phyloP scores from a whole-genome alignment of 2,797 vertebrate species.

The Alcedo atthis region DNA sequence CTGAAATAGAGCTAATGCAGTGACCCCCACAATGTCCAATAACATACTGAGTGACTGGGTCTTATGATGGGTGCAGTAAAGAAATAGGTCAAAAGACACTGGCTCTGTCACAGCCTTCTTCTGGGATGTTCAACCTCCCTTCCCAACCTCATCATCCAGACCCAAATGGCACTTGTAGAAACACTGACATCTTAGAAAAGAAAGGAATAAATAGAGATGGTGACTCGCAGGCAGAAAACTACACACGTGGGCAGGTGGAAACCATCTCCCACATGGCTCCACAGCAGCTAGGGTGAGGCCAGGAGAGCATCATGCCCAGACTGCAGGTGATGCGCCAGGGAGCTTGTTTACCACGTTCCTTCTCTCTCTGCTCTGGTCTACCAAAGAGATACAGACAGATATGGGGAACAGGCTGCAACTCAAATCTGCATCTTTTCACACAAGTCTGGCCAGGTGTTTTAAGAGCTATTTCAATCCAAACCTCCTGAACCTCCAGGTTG shows the following conservation, averaged over 20 bases:
- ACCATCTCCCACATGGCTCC: neutral
- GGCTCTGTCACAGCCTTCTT: neutral
- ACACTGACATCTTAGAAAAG: neutral
- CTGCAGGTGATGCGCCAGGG: neutral
- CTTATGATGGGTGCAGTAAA: neutral
- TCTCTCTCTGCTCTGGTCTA: neutral
- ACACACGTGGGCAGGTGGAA: neutral
- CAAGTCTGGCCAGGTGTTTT: neutral
- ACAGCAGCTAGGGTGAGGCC: neutral
- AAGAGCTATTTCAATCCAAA: neutral
- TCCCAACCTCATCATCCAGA: neutral
- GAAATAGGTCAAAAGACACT: neutral
- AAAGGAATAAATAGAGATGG: neutral
- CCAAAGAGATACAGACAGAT: constrained; percentile 30
- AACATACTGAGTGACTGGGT: neutral
- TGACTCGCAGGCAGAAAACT: neutral
- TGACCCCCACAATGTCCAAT: neutral
- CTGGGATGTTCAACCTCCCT: fast-evolving
- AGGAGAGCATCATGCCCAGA: neutral
- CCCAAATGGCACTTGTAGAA: neutral
- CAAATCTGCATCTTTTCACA: constrained; percentile 8
- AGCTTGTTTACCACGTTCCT: constrained; percentile 36
- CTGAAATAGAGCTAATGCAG: neutral
- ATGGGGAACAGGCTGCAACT: neutral
- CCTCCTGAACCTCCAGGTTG: neutral